Evolutionary conservation across 2,888 invertebrate species (phyloP).

Genomic region (Leptogaster cylindrica): DNA sequence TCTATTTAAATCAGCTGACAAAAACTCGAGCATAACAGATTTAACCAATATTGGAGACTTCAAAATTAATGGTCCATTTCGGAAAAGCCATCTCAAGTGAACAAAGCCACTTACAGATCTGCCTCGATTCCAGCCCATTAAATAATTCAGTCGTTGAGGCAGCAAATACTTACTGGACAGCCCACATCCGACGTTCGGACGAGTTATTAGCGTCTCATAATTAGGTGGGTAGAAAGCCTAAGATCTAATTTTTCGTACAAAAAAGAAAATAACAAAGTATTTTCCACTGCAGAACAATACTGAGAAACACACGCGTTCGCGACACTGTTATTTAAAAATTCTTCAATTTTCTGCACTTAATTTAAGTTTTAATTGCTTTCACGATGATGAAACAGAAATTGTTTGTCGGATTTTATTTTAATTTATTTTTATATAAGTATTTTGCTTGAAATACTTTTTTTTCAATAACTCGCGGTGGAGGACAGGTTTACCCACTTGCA

Average conservation of each 20-base stretch:
- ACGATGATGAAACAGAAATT: neutral
- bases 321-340: neutral
- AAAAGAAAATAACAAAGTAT: conserved; percentile 9
- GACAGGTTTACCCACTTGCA: conserved; percentile 27
- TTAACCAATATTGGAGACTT: no score
- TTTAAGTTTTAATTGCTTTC: conserved; percentile 23
- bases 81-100: no score
- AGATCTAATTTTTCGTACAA: conserved; percentile 6
- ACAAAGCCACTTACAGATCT: neutral
- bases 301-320: neutral
- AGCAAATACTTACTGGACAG: conserved; percentile 21
- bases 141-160: conserved; percentile 9
- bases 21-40: no score
- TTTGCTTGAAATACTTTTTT: no score
- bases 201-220: conserved; percentile 23
- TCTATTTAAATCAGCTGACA: no score
- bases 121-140: conserved; percentile 14
- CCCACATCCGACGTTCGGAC: conserved; percentile 14
- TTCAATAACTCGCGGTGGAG: neutral
- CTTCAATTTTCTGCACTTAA: conserved; percentile 14
- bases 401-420: conserved; percentile 8
- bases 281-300: neutral
- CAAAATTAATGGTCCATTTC: no score
- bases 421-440: no score
- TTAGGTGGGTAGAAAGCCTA: conserved; percentile 26